Evolutionary conservation across 2,113 vertebrate genomes (phyloP), one percentile per base, ranked within the genome.

Genomic region (Hypanus sabinus): DNA sequence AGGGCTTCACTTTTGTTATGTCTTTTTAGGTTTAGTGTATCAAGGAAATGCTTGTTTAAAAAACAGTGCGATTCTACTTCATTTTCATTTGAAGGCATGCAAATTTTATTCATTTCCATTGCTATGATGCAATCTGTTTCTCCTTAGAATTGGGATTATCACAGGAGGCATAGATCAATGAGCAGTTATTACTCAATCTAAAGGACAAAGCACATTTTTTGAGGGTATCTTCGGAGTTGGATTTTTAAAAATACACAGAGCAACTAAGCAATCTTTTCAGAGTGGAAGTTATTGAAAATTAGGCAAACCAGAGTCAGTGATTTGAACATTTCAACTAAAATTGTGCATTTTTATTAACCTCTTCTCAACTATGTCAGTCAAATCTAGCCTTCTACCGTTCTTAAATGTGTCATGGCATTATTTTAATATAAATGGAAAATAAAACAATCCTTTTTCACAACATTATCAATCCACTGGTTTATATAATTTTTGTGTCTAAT

Each of bases 61-160:
- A 30, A 91, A 65, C 27, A 68, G 27, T 20, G 18, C 20, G 12
- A 70, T 36, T 71, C 62, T 92, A 16, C 33, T 71, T 83, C 46
- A 83, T 24, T 30, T 36, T 36, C 68, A 70, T 92, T 22, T 36
- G n/a, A 36, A 70, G 20, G 1, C 16, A 22, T 92, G 88, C 65
- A 38, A 16, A 12, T 91, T 68, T 91, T 91, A 70, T 92, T 91
- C n/a, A 65, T 9, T 71, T 92, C n/a, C 36, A 38, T 92, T 68
- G 16, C 87, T 8, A 24, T 70, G 8, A 70, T 91, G 33, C 70
- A n/a, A 92, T 88, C 27, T 62, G 57, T 88, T 70, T 10, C 27
- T 57, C 55, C 60, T 88, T 92, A 38, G 65, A 70, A 38, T 70
- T 14, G 2, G 20, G 8, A 92, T 92, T 71, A 92, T 68, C 18